phyloP scores from a whole-genome alignment of 2,888 invertebrate genomes.

The Eurytoma californica region DNA sequence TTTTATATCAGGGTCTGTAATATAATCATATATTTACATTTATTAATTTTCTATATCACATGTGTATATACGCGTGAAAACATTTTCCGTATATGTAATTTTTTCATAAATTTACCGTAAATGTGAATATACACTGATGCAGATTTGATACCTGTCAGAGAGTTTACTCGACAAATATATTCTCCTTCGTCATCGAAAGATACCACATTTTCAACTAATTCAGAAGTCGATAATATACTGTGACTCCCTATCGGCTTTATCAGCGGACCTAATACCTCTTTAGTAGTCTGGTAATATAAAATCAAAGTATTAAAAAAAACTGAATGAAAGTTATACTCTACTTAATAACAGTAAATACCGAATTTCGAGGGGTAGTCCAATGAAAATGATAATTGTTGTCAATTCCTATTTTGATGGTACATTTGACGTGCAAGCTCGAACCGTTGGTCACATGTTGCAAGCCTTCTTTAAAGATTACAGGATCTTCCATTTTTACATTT shows the following conservation, averaged over 20 bases:
- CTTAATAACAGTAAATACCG: constrained; percentile 50
- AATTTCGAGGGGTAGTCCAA: constrained; percentile 55
- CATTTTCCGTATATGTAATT: background rate
- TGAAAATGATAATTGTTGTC: constrained; percentile 40
- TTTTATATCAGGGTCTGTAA: constrained; percentile 62
- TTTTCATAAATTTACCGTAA: constrained; percentile 62
- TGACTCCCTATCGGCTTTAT: constrained; percentile 29
- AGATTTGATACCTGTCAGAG: constrained; percentile 47
- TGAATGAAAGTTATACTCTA: background rate
- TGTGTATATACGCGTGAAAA: background rate
- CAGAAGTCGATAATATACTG: constrained; percentile 48
- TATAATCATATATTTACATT: background rate
- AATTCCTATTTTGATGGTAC: constrained; percentile 60
- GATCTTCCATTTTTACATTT: constrained; percentile 7
- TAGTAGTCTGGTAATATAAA: constrained; percentile 20
- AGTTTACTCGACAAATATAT: constrained; percentile 62
- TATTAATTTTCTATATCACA: background rate
- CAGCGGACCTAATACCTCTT: constrained; percentile 12
- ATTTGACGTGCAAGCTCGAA: constrained; percentile 65
- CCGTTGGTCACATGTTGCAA: constrained; percentile 66
- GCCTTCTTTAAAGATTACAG: constrained; percentile 38
- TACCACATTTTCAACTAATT: constrained; percentile 62
- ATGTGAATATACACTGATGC: constrained; percentile 58
- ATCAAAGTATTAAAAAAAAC: background rate
- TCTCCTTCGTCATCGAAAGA: constrained; percentile 64